A percentile compares a stretch with the other conserved stretches of the same genome.
These are phyloP conservation scores for Bubo bubo DNA, from an alignment of 2,113 vertebrate genomes.

Conservation along the genomic window DNA sequence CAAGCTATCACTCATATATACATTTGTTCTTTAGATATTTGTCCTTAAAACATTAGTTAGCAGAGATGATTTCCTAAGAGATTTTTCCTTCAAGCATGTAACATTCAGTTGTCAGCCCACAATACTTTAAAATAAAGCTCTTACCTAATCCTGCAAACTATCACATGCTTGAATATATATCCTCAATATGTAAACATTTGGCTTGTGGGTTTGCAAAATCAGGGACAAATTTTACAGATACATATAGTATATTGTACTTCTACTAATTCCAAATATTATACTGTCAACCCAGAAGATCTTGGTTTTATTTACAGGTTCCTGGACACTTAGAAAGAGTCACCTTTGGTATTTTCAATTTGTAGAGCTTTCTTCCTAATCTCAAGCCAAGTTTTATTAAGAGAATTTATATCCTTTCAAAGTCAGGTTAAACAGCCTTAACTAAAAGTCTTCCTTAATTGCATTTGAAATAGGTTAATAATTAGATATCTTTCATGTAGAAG, in stretches of 20 bases:
- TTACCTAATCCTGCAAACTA: not conserved
- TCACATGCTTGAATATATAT: not conserved
- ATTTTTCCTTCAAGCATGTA: not conserved
- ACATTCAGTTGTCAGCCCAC: not conserved
- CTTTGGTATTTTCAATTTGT: not conserved
- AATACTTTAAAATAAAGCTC: not conserved
- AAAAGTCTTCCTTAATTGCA: not conserved
- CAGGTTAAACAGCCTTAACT: not conserved
- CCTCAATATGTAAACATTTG: not conserved
- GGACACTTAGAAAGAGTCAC: not conserved
- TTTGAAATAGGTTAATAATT: not conserved
- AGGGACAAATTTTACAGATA: not conserved
- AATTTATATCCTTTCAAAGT: not conserved
- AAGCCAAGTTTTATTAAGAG: not conserved
- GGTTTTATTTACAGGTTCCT: not conserved
- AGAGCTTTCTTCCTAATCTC: not conserved
- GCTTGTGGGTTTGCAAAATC: not conserved
- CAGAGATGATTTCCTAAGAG: not conserved
- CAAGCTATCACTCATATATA: not conserved
- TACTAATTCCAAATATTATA: not conserved
- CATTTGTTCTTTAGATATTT: not conserved
- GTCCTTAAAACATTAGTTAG: not conserved
- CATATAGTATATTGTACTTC: not conserved
- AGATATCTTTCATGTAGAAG: not conserved
- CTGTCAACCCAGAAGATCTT: not conserved